phyloP scores from a whole-genome alignment of 2,113 vertebrate species.

The Oreotrochilus melanogaster region DNA sequence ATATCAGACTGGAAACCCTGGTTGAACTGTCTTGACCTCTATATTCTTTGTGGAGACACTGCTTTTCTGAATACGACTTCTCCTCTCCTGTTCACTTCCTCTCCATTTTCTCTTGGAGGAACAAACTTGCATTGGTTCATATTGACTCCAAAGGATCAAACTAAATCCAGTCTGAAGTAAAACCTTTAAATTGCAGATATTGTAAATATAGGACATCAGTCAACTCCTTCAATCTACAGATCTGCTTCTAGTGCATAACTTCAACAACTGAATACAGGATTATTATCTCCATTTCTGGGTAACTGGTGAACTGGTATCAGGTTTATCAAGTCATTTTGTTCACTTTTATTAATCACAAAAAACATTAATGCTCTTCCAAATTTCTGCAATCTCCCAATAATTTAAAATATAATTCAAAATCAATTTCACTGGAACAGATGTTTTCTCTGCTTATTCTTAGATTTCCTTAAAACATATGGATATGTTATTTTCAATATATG shows the following conservation, averaged over 20 bases:
- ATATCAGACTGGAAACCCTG: background rate
- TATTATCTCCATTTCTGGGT: background rate
- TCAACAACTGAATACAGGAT: background rate
- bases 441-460: background rate
- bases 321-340: background rate
- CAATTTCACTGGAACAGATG: background rate
- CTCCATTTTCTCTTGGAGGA: background rate
- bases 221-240: background rate
- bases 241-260: background rate
- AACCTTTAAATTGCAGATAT: background rate
- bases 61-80: background rate
- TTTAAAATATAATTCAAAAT: background rate
- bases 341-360: background rate
- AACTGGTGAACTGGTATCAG: background rate
- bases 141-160: background rate
- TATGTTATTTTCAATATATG: background rate
- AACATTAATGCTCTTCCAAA: background rate
- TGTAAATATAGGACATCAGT: background rate
- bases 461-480: background rate
- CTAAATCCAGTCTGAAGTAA: background rate
- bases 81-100: background rate
- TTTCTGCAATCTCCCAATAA: background rate
- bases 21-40: background rate
- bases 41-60: background rate
- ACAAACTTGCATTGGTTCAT: background rate